phyloP scores from a whole-genome alignment of 2,797 vertebrate genomes.

The Psittacula echo region DNA sequence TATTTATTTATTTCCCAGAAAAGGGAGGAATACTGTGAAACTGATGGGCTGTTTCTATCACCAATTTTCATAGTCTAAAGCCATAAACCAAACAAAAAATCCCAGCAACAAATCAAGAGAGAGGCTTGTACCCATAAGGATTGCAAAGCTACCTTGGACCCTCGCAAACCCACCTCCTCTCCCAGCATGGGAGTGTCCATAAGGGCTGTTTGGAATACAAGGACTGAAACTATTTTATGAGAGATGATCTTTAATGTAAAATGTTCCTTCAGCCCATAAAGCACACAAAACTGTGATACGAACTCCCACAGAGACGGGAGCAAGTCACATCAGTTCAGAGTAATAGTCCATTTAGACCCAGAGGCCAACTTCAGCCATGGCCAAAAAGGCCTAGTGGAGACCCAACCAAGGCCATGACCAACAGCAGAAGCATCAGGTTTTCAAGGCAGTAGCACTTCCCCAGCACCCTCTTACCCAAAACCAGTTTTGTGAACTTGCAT shows the following conservation, averaged over 20 bases:
- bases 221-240: not conserved
- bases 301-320: not conserved
- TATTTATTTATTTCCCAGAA: conserved; percentile 30
- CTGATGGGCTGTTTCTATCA: not conserved
- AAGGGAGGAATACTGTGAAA: conserved; percentile 21
- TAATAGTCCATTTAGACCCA: not conserved
- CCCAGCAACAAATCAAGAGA: not conserved
- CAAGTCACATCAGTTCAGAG: not conserved
- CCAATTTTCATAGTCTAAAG: not conserved
- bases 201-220: not conserved
- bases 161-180: not conserved
- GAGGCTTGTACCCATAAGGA: not conserved
- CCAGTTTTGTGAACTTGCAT: not conserved
- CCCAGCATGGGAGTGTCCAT: not conserved
- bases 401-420: not conserved
- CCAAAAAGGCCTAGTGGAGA: not conserved
- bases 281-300: not conserved
- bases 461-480: not conserved
- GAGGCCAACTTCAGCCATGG: not conserved
- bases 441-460: not conserved
- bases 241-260: not conserved
- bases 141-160: not conserved
- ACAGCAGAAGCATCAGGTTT: not conserved
- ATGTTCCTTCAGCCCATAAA: not conserved
- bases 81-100: not conserved